Evolutionary conservation across 2,888 invertebrate species (phyloP), one percentile per base, ranked within the genome.

Genomic region (Desoria tigrina): DNA sequence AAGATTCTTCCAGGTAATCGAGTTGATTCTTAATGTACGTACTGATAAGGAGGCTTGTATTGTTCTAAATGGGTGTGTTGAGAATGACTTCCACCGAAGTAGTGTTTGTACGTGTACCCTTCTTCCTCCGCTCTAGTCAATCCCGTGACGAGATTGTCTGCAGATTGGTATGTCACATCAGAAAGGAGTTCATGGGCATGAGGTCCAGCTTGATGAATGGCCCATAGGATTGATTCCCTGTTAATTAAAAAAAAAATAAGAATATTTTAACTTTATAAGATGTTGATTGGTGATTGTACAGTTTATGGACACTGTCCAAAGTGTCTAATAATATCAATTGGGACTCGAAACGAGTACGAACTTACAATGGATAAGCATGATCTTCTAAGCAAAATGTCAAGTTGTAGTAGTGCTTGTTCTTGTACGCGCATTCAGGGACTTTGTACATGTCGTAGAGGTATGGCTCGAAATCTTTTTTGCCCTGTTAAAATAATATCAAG

Each of bases 111-210:
- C 32, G 77, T 77, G 71, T 79, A 80, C 1, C 77, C 74, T 45
- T 77, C 76, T 65, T 80, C 80, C 59, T 79, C 78, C 27, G 77
- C 74, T 16, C 78, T 60, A 1, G 78, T 77, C 2, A 80, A 76
- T 0, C 80, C 80, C 57, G 79, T 80, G 11, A 79, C 77, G 24
- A 79, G 72, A 39, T 78, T 78, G 28, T 78, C 78, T 1, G 79
- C 79, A 32, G 77, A 77, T 56, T 79, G 78, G 32, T 78, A 77
- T 21, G 78, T 77, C 1, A 79, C 79, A 68, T 80, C 80, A n/a
- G 78, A 78, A 42, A 80, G 75, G 73, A 79, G 73, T 21, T 76
- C 64, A 28, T 77, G 74, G 16, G 78, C 76, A 32, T 74, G 63
- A 18, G 68, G 71, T 32, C 77, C 76, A 42, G 77, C 69, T 37